Evolutionary conservation across 2,888 invertebrate genomes (phyloP).

Genomic region (Sarcophaga caerulescens): DNA sequence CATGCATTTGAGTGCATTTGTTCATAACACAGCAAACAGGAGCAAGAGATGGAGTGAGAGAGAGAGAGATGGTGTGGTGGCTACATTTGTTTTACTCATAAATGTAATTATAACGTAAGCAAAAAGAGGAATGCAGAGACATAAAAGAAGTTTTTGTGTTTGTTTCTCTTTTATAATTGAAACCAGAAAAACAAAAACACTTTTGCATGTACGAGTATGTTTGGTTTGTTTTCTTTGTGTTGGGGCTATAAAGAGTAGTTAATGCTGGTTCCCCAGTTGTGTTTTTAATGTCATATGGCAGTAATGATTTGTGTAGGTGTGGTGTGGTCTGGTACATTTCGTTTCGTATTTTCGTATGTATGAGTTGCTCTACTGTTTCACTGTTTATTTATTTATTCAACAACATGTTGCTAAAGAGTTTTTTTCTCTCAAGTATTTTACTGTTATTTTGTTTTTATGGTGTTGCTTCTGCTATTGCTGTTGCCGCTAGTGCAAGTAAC

Average conservation of each 20-base stretch:
- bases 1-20: too few relatives aligned
- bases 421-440: background rate
- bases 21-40: background rate
- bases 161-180: background rate
- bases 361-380: background rate
- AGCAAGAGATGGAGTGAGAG: background rate
- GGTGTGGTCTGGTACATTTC: conserved; percentile 50
- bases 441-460: background rate
- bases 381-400: background rate
- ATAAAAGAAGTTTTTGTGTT: background rate
- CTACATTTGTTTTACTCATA: background rate
- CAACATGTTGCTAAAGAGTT: background rate
- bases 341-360: background rate
- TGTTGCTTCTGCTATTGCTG: background rate
- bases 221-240: background rate
- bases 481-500: background rate
- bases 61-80: background rate
- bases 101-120: background rate
- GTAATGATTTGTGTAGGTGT: conserved; percentile 47
- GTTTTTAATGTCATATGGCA: conserved; percentile 28
- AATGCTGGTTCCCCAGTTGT: background rate
- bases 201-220: background rate
- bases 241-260: too few relatives aligned
- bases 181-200: background rate
- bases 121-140: background rate